Evolutionary conservation across 2,113 vertebrate genomes (phyloP), one percentile per base, ranked within the genome.

Genomic region (Columbina picui): DNA sequence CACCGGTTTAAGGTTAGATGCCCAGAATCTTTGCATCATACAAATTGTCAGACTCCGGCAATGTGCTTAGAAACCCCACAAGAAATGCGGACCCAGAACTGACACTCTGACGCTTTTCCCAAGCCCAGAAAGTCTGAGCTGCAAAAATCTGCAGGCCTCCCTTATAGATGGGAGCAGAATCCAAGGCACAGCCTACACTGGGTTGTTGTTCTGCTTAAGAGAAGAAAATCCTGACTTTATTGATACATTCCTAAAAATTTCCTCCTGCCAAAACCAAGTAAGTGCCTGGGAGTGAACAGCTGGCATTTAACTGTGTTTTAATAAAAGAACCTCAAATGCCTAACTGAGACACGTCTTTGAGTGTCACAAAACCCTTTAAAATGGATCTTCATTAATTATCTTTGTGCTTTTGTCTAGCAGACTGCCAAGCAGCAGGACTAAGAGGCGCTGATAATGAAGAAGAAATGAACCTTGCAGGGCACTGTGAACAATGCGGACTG

Each of bases 151-250:
- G 49, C 52, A 87, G 70, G 74, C 22, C 8, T 17, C 18, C 36
- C 34, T 87, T 32, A 43, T 1, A 85, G 59, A 82, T 12, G 49
- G 39, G 41, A 89, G n/a, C 18, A 68, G 43, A 85, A 90, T 69
- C 23, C 45, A 79, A 73, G 82, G 43, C 41, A 34, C 23, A 88
- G 53, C 32, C 56, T 70, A 30, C 5, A 3, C 61, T 36, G 76
- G 15, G 22, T 8, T 95, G 27, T 71, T 85, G 32, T 50, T 95
- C 60, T 67, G 36, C 27, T 82, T 49, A 79, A 76, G 45, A 82
- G 30, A 69, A 87, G 45, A 85, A 89, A 89, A 83, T n/a, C 32
- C 39, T 65, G 30, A 89, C 82, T 82, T 93, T 92, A 81, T 59
- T 86, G 30, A 84, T 71, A 50, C 4, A 45, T 84, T 86, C 32